These are phyloP conservation scores for Andrena chrysosceles DNA, from an alignment of 2,888 invertebrate species.

Conservation along the genomic window DNA sequence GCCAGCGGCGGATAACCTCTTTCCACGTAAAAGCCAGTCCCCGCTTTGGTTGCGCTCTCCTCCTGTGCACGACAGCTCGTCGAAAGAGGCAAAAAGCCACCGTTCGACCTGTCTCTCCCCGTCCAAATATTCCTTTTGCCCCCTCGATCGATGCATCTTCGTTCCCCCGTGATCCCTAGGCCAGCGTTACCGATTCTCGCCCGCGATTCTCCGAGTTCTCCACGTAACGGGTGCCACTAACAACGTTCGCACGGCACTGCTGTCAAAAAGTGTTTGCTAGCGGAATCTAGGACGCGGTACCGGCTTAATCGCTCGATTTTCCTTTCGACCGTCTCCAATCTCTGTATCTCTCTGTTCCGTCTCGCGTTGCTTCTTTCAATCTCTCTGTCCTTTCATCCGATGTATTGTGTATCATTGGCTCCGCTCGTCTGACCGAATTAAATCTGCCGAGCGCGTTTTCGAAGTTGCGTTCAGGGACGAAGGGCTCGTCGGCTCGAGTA, in stretches of 20 bases:
- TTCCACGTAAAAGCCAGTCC: slow-evolving; percentile 27
- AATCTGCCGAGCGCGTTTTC: slow-evolving; percentile 2
- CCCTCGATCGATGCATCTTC: slow-evolving; percentile 50
- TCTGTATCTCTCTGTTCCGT: not conserved
- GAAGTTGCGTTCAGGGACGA: slow-evolving; percentile 10
- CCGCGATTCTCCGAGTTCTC: not conserved
- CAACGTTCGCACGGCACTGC: slow-evolving; percentile 51
- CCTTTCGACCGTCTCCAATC: slow-evolving; percentile 25
- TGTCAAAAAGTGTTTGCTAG: slow-evolving; percentile 66
- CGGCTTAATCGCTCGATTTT: slow-evolving; percentile 63
- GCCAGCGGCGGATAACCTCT: slow-evolving; percentile 38
- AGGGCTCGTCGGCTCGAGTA: slow-evolving; percentile 32
- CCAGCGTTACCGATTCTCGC: slow-evolving; percentile 14
- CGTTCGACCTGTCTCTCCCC: slow-evolving; percentile 27
- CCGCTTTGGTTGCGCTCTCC: slow-evolving; percentile 25
- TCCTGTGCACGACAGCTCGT: slow-evolving; percentile 39
- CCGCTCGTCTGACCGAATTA: not conserved
- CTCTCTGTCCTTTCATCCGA: slow-evolving; percentile 1
- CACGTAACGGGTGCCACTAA: slow-evolving; percentile 27
- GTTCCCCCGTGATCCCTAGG: slow-evolving; percentile 7
- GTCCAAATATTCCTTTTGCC: slow-evolving; percentile 31
- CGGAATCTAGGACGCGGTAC: slow-evolving; percentile 60
- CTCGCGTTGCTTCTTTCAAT: slow-evolving; percentile 13
- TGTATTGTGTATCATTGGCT: not conserved
- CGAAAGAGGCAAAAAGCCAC: slow-evolving; percentile 32